These are phyloP conservation scores for Oedothorax gibbosus DNA, from an alignment of 1,140 invertebrate species.

Conservation along the genomic window DNA sequence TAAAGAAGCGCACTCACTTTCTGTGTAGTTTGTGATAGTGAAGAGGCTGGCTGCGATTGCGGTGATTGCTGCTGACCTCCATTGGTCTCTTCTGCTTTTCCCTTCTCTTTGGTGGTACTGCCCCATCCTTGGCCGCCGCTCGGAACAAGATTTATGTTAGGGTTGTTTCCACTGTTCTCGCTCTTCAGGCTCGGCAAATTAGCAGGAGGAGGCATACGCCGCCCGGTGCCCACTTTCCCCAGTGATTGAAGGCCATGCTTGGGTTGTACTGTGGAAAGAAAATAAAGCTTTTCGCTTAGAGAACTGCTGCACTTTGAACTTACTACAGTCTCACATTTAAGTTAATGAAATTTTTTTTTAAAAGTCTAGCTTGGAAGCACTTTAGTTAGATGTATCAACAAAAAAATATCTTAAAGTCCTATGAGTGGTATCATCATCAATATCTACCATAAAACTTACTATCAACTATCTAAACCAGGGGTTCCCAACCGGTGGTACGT, in stretches of 20 bases:
- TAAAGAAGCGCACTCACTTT: too few relatives aligned
- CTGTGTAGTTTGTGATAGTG: conserved; percentile 61
- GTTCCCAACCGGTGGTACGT: too few relatives aligned
- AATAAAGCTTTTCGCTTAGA: too few relatives aligned
- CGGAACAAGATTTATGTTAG: conserved; percentile 79
- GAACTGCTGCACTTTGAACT: too few relatives aligned
- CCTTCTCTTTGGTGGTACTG: conserved; percentile 71
- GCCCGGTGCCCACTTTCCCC: conserved; percentile 95
- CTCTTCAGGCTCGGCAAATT: conserved; percentile 98
- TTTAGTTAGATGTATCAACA: too few relatives aligned
- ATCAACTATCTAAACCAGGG: too few relatives aligned
- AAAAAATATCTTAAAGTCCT: too few relatives aligned
- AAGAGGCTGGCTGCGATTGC: conserved; percentile 63
- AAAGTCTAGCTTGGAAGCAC: too few relatives aligned
- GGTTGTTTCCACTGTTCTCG: conserved; percentile 84
- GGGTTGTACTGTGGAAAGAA: conserved; percentile 77
- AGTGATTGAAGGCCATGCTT: conserved; percentile 99
- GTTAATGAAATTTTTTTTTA: too few relatives aligned
- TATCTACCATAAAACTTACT: too few relatives aligned
- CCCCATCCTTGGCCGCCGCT: conserved; percentile 81
- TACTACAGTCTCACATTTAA: too few relatives aligned
- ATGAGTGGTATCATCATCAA: too few relatives aligned
- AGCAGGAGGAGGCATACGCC: conserved; percentile 88
- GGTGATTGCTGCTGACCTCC: conserved; percentile 59
- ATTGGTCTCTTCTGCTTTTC: conserved; percentile 65